A percentile compares a stretch with the other conserved stretches of the same genome.
These are phyloP conservation scores for Malurus leucopterus DNA, from an alignment of 2,797 vertebrate genomes.

Conservation along the genomic window DNA sequence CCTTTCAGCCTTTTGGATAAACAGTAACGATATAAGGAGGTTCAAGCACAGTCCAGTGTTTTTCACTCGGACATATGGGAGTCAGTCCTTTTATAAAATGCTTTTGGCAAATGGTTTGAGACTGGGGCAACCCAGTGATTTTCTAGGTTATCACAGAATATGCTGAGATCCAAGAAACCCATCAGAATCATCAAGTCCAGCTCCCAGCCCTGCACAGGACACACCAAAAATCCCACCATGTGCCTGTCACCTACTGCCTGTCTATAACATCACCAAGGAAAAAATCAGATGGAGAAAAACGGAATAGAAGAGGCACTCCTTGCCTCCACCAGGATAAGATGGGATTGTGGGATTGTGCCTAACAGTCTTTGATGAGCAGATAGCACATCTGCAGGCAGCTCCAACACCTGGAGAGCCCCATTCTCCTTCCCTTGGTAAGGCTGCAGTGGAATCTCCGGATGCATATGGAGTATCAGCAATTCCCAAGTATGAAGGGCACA, in stretches of 20 bases:
- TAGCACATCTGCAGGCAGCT: neutral
- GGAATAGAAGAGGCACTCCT: neutral
- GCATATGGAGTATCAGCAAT: rapidly evolving
- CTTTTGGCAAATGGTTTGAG: neutral
- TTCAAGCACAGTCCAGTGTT: constrained; percentile 9
- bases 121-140: neutral
- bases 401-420: neutral
- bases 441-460: neutral
- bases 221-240: neutral
- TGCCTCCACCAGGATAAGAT: neutral
- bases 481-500: rapidly evolving
- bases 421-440: neutral
- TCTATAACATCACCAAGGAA: neutral
- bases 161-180: neutral
- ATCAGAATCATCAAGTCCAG: neutral
- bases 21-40: constrained; percentile 6
- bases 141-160: neutral
- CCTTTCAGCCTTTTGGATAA: constrained; percentile 31
- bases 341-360: neutral
- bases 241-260: neutral
- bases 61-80: neutral
- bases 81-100: constrained; percentile 3
- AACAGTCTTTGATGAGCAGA: neutral
- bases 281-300: neutral
- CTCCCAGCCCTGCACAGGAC: neutral